Evolutionary conservation across 2,113 vertebrate genomes (phyloP), one percentile per base, ranked within the genome.

Genomic region (Semnornis frantzii): DNA sequence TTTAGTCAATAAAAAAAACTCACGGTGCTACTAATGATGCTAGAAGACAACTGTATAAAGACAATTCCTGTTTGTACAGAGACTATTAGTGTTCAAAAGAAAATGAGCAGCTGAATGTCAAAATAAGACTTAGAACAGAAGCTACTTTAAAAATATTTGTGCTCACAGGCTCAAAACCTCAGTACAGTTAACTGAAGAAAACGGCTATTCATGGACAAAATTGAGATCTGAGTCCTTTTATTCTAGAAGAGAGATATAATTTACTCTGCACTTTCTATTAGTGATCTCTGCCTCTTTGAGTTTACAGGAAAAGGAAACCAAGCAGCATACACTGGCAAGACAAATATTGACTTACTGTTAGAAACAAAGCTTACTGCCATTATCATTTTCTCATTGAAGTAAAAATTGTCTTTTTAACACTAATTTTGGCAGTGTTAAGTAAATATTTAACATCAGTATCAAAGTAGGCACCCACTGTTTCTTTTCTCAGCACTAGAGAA

Each of bases 121-220:
- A 92, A 93, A 68, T 31, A 78, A 79, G 24, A 62, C 33, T 76
- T 72, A 63, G 27, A 94, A 69, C 55, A 92, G 37, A 85, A 95
- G 33, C n/a, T 74, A 60, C 69, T 87, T 87, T 24, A 59, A 91
- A 94, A 73, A 48, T 89, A 70, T 70, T 92, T 87, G 77, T 91
- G 27, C 50, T 87, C 34, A 55, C 6, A 55, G 34, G 27, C 55
- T 76, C 27, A 70, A 85, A 93, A 59, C 2, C 5, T 18, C 50
- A 59, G 16, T n/a, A 75, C 5, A 72, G 58, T 9, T 25, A 82
- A 20, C 14, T 42, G 28, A 78, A 73, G 13, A n/a, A 87, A 91
- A 76, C 34, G 24, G 24, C 12, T 64, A 80, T 85, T 39, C 28
- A 37, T 5, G 10, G 27, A 60, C 25, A 77, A 85, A 96, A 95